These are phyloP conservation scores for Melanchra persicariae DNA, from an alignment of 2,888 invertebrate genomes.

Conservation along the genomic window DNA sequence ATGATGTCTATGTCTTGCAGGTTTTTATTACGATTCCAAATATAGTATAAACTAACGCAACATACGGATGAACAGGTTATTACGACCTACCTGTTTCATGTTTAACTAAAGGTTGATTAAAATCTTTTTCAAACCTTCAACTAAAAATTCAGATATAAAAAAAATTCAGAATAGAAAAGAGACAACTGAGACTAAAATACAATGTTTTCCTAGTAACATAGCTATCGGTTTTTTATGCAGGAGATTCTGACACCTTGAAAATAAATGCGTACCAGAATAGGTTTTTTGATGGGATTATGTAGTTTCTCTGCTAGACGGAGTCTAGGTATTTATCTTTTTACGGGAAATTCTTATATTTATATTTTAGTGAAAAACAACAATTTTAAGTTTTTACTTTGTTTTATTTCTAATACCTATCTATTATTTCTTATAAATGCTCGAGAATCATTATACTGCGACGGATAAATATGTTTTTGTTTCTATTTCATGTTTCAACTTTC, in stretches of 20 bases:
- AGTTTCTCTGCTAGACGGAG: slow-evolving; percentile 9
- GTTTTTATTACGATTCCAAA: background rate
- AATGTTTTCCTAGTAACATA: slow-evolving; percentile 8
- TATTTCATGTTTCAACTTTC: background rate
- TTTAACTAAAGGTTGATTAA: background rate
- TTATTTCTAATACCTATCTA: background rate
- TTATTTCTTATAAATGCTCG: background rate
- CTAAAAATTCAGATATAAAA: background rate
- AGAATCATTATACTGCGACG: background rate
- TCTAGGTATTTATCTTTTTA: slow-evolving; percentile 17
- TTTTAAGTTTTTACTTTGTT: background rate
- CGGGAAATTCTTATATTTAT: background rate
- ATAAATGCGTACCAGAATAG: slow-evolving; percentile 39
- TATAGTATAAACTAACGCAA: background rate
- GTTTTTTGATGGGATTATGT: slow-evolving; percentile 44
- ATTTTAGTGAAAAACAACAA: background rate
- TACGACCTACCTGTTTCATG: background rate
- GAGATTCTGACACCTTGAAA: slow-evolving; percentile 16
- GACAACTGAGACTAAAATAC: slow-evolving; percentile 25
- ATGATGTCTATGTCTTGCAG: background rate
- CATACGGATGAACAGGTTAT: background rate
- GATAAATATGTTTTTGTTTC: background rate
- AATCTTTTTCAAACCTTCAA: background rate
- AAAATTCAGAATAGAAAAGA: slow-evolving; percentile 24
- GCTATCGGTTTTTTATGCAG: slow-evolving; percentile 15